Conservation (phyloP, 2,888 invertebrate species). For the Eristalis arbustorum region DNA sequence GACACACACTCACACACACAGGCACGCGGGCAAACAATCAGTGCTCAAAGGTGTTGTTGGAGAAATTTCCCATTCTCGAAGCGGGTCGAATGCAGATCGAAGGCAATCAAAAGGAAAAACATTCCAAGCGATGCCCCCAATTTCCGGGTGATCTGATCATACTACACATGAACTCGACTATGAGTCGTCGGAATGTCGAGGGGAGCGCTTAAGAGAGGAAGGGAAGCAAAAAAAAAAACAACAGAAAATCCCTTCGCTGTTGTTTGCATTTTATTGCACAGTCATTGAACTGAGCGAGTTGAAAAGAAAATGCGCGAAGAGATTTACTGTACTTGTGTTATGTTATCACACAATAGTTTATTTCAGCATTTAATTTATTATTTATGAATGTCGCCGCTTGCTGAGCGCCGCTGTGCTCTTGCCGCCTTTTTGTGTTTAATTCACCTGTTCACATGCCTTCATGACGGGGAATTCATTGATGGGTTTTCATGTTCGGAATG, state of each 20-base stretch:
- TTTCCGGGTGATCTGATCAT: slow-evolving; percentile 6
- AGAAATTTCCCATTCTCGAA: slow-evolving; percentile 31
- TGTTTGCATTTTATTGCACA: slow-evolving; percentile 17
- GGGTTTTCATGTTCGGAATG: slow-evolving; percentile 54
- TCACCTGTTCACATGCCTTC: slow-evolving; percentile 64
- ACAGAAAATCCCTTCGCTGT: slow-evolving; percentile 27
- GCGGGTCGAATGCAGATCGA: background rate
- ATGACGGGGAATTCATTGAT: slow-evolving; percentile 62
- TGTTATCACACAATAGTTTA: slow-evolving; percentile 34
- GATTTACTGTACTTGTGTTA: slow-evolving; percentile 64
- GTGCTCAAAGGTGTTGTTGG: slow-evolving; percentile 29
- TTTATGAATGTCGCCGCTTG: slow-evolving; percentile 2
- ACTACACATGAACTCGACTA: slow-evolving; percentile 11
- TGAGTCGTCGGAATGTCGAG: background rate
- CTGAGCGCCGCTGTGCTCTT: background rate
- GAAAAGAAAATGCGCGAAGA: slow-evolving; percentile 68
- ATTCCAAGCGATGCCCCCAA: slow-evolving; percentile 26
- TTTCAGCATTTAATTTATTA: background rate
- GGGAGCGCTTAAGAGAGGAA: slow-evolving; percentile 29
- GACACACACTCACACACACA: too few species aligned
- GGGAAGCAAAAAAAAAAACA: background rate
- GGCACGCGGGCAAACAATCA: background rate
- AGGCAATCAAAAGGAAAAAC: background rate
- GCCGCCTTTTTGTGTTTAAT: slow-evolving; percentile 32
- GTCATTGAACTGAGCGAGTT: slow-evolving; percentile 68